Conservation (phyloP, 2,888 invertebrate species). For the Galeopsomyia nigrocyanea region DNA sequence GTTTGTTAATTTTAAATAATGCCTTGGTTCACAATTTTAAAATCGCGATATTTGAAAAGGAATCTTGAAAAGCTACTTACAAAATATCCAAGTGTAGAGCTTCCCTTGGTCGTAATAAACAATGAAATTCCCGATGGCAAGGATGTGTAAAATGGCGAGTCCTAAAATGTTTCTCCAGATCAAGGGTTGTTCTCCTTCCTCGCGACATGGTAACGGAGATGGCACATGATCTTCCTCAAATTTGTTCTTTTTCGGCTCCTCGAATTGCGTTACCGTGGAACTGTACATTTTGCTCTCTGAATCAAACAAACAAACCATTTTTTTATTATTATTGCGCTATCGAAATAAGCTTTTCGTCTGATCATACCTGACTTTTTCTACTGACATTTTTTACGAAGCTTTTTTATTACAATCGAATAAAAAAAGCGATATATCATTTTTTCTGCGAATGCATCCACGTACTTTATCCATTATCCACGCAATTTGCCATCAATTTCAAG, state of each 20-base stretch:
- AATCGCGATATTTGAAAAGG: background rate
- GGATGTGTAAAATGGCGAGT: slow-evolving; percentile 71
- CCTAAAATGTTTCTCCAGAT: slow-evolving; percentile 76
- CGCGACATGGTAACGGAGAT: slow-evolving; percentile 45
- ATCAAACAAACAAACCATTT: background rate
- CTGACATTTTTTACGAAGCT: no score
- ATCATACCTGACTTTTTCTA: no score
- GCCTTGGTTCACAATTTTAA: background rate
- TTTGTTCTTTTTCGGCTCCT: slow-evolving; percentile 50
- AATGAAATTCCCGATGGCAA: slow-evolving; percentile 66
- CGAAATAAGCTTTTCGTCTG: no score
- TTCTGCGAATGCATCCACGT: no score
- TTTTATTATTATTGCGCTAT: no score
- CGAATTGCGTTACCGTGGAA: slow-evolving; percentile 56
- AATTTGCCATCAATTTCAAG: no score
- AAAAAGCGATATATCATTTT: no score
- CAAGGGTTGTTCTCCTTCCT: slow-evolving; percentile 67
- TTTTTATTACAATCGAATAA: no score
- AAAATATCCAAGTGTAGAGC: slow-evolving; percentile 71
- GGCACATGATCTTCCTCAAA: slow-evolving; percentile 37
- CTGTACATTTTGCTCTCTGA: slow-evolving; percentile 35
- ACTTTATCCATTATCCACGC: no score
- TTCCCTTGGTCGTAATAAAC: slow-evolving; percentile 63
- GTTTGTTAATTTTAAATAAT: slow-evolving; percentile 10
- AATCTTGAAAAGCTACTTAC: slow-evolving; percentile 70